Evolutionary conservation across 1,140 invertebrate species (phyloP), one percentile per base, ranked within the genome.

Genomic region (Caerostris darwini): DNA sequence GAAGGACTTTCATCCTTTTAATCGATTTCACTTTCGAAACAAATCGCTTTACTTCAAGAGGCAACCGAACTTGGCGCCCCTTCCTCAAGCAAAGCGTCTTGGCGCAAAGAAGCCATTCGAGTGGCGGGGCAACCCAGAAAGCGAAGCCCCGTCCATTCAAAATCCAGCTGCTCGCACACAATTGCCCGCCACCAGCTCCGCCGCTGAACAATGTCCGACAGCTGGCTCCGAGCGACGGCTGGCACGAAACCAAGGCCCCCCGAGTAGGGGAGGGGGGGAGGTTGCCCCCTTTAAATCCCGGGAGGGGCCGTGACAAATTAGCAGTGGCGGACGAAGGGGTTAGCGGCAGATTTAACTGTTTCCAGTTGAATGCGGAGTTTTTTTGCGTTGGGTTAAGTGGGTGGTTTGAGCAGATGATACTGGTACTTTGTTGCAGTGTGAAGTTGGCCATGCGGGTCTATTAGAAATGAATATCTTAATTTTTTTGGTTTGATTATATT

Each of bases 141-240:
- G 34, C 34, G 69, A 77, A 77, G 69, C 69, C n/a, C 69, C 69
- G 69, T 77, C 69, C 34, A 77, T 77, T 77, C 19, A 77, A 77
- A 77, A 10, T 34, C 69, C 69, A 77, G 69, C 69, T 77, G 69
- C 50, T 77, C 69, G 3, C 69, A 77, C 69, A 64, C 61, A 64
- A 64, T 64, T 64, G 61, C 61, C 61, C n/a, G 10, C 69, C 10
- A 77, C 69, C 34, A 14, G 69, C 7, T 10, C 69, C 10, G 69
- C 69, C 10, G 10, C 69, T 19, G 50, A 77, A 77, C 69, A 77
- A 77, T 77, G 12, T 34, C 19, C 3, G 50, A 3, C 69, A 77
- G 69, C 69, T 77, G 69, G 69, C 10, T 64, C 12, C n/a, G 61
- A n/a, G n/a, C n/a, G 7, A 17, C 61, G 61, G 61, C 61, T 77